A percentile compares a stretch with the other conserved stretches of the same genome.
Evolutionary conservation across 2,113 vertebrate genomes (phyloP).

Genomic region (Trogon surrucura): DNA sequence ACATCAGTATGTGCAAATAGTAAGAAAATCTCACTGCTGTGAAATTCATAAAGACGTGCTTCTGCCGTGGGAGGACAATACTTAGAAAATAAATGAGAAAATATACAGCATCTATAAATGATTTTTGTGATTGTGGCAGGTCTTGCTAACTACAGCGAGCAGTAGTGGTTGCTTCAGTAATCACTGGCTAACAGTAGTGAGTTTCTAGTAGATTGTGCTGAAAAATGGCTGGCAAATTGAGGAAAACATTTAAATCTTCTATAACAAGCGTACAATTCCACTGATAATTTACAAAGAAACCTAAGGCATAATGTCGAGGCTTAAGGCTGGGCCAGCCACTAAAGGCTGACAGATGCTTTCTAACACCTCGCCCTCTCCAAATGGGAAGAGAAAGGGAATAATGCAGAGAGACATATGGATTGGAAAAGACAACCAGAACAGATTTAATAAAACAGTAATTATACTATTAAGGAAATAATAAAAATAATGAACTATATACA

Average conservation of each 20-base stretch:
- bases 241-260: background rate
- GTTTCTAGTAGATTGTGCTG: background rate
- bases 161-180: background rate
- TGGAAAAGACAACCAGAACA: too few species aligned
- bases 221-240: background rate
- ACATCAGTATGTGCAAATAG: background rate
- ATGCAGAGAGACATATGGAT: too few species aligned
- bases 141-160: background rate
- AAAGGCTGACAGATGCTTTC: too few species aligned
- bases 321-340: too few species aligned
- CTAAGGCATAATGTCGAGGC: background rate
- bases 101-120: background rate
- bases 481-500: too few species aligned
- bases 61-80: background rate
- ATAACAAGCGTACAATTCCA: background rate
- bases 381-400: too few species aligned
- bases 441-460: too few species aligned
- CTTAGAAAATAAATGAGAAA: background rate
- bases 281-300: background rate
- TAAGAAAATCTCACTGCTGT: background rate
- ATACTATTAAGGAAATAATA: too few species aligned
- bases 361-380: too few species aligned
- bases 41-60: background rate
- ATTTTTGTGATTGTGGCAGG: background rate
- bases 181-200: background rate